Evolutionary conservation across 2,113 vertebrate genomes (phyloP).

Genomic region (Sylvilagus bachmani): DNA sequence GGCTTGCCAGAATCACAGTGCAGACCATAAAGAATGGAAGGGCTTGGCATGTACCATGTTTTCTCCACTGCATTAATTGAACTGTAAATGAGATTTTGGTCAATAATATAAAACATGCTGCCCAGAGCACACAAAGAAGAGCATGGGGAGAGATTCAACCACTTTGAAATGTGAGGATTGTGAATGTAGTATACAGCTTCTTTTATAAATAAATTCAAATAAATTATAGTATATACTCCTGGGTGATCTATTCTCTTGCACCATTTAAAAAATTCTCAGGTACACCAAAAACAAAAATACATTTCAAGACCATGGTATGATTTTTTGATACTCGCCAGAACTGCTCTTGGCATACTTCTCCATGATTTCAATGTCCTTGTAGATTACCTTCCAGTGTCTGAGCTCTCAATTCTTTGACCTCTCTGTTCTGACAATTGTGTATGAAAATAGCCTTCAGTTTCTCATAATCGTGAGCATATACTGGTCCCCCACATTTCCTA

Average conservation of each 20-base stretch:
- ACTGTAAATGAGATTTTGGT: slow-evolving; percentile 77
- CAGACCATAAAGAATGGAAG: slow-evolving; percentile 67
- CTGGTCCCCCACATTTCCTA: too few relatives aligned
- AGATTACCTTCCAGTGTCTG: too few relatives aligned
- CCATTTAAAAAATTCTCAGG: not conserved
- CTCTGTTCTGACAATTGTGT: too few relatives aligned
- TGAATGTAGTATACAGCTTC: not conserved
- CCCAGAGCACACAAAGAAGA: slow-evolving; percentile 50
- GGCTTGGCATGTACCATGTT: slow-evolving; percentile 69
- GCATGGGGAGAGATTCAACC: slow-evolving; percentile 3
- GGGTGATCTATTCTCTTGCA: not conserved
- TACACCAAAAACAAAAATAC: not conserved
- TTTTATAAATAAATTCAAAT: slow-evolving; percentile 23
- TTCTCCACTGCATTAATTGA: slow-evolving; percentile 78
- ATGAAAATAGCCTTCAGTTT: too few relatives aligned
- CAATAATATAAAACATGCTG: slow-evolving; percentile 78
- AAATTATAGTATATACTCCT: not conserved
- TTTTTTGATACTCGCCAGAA: slow-evolving; percentile 16
- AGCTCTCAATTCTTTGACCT: too few relatives aligned
- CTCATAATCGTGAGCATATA: too few relatives aligned
- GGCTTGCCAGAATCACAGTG: slow-evolving; percentile 69
- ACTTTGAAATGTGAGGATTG: slow-evolving; percentile 23
- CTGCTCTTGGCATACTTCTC: too few relatives aligned
- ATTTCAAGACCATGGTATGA: not conserved
- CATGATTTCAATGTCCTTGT: too few relatives aligned